Evolutionary conservation across 2,797 vertebrate species (phyloP), one percentile per base, ranked within the genome.

Genomic region (Arrhamphus sclerolepis): DNA sequence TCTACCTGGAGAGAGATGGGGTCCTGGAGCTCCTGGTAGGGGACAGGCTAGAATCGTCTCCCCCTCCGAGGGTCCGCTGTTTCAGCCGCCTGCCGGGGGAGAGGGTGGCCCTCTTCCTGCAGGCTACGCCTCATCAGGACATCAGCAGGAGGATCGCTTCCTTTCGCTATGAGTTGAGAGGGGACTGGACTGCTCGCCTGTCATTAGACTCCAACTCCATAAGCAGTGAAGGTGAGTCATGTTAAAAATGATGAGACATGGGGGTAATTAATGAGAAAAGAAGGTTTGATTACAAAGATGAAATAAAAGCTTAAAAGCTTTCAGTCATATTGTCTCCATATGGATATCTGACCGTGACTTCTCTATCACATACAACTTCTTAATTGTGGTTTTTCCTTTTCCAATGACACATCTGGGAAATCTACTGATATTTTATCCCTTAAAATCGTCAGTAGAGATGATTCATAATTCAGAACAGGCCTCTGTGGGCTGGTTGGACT

Each of bases 71-170:
- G n/a, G 94, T 93, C 20, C 92, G 88, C 56, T 96, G 96, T 76
- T 95, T 95, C 87, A 94, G 87, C 83, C 93, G 95, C 64, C 75
- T 87, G 28, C 93, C 95, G 0, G 89, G 87, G 4, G 94, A 97
- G 89, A 92, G 82, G 83, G 91, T 94, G 75, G 94, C 94, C 2
- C 93, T 98, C 17, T 98, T 95, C 85, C 88, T 98, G 51, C 96
- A 97, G 72, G 94, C 96, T n/a, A 95, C 95, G 0, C 94, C 92
- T 0, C 95, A 97, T 50, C 92, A 84, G 38, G 95, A 97, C 92
- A 95, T 96, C 91, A 98, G 97, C 89, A 89, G 94, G 48, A 92
- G 95, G 70, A 95, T 96, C 6, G 95, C 96, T 0, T 91, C 95
- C 47, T 96, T 97, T 78, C 93, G 93, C 70, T 97, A 97, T 0